Percentiles rank a stretch among this genome's conserved stretches.
Conservation (phyloP, 1,140 invertebrate species). For the Matsumurasca onukii region DNA sequence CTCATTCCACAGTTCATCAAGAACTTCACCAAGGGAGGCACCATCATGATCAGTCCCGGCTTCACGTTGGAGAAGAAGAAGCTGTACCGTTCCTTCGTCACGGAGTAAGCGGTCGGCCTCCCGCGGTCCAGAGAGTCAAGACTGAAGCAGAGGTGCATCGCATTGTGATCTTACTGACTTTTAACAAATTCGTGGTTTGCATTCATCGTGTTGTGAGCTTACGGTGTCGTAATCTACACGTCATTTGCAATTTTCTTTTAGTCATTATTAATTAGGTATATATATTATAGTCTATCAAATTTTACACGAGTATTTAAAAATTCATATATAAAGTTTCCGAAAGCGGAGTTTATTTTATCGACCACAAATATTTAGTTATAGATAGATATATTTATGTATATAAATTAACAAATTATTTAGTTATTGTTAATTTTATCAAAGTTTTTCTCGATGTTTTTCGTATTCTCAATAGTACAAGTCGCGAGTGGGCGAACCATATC, state of each 20-base stretch:
- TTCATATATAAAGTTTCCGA: constrained; percentile 25
- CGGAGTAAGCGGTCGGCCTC: constrained; percentile 18
- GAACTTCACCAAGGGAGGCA: constrained; percentile 78
- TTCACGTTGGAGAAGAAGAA: constrained; percentile 85
- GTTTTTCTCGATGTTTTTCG: constrained; percentile 4
- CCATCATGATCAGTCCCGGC: constrained; percentile 79
- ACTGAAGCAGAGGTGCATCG: constrained; percentile 29
- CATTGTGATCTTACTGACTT: constrained; percentile 32
- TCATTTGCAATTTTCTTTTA: constrained; percentile 31
- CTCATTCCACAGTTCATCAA: constrained; percentile 81
- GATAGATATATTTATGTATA: constrained; percentile 29
- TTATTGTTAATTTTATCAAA: constrained; percentile 19
- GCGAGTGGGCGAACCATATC: constrained; percentile 19
- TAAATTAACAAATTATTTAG: constrained; percentile 26
- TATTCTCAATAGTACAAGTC: constrained; percentile 29
- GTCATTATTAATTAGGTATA: constrained; percentile 31
- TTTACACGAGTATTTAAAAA: constrained; percentile 31
- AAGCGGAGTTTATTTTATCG: constrained; percentile 32
- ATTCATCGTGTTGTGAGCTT: constrained; percentile 30
- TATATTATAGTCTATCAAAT: constrained; percentile 29
- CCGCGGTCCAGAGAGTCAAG: constrained; percentile 28
- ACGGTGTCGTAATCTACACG: constrained; percentile 20
- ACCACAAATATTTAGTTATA: constrained; percentile 30
- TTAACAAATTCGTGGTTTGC: constrained; percentile 28
- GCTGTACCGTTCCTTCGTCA: constrained; percentile 71